Conservation (phyloP, 2,113 vertebrate species). For the Penelope pileata region DNA sequence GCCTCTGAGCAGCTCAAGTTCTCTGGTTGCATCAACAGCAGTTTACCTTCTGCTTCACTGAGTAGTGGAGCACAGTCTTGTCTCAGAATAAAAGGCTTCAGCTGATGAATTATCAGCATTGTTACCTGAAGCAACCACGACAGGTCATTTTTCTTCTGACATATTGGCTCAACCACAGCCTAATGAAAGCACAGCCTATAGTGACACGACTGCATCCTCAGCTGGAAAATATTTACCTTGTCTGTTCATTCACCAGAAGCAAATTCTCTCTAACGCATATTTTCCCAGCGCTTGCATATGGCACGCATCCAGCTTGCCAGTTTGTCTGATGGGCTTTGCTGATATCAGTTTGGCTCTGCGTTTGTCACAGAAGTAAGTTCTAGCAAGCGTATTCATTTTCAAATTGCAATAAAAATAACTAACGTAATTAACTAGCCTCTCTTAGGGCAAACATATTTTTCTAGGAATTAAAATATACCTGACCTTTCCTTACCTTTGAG, state of each 20-base stretch:
- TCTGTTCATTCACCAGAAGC: not conserved
- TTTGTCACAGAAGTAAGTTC: not conserved
- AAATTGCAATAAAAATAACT: not conserved
- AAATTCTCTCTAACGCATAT: not conserved
- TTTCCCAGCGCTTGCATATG: slow-evolving; percentile 2
- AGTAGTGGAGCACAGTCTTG: not conserved
- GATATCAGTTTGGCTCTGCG: not conserved
- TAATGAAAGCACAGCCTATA: not conserved
- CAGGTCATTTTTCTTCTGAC: not conserved
- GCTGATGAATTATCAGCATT: not conserved
- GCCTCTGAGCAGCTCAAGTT: not conserved
- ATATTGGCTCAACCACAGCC: not conserved
- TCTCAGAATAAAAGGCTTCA: not conserved
- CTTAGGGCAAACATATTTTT: not conserved
- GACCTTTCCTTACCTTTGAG: not conserved
- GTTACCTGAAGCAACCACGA: not conserved
- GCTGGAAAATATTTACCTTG: slow-evolving; percentile 4
- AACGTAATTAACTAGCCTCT: not conserved
- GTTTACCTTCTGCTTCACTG: not conserved
- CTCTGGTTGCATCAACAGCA: not conserved
- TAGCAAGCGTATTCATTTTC: not conserved
- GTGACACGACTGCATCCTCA: not conserved
- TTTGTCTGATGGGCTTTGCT: not conserved
- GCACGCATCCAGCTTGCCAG: not conserved
- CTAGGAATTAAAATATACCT: not conserved